Percentiles rank a stretch among this genome's conserved stretches.
Evolutionary conservation across 1,140 invertebrate genomes (phyloP).

Genomic region (Drosophila tani): DNA sequence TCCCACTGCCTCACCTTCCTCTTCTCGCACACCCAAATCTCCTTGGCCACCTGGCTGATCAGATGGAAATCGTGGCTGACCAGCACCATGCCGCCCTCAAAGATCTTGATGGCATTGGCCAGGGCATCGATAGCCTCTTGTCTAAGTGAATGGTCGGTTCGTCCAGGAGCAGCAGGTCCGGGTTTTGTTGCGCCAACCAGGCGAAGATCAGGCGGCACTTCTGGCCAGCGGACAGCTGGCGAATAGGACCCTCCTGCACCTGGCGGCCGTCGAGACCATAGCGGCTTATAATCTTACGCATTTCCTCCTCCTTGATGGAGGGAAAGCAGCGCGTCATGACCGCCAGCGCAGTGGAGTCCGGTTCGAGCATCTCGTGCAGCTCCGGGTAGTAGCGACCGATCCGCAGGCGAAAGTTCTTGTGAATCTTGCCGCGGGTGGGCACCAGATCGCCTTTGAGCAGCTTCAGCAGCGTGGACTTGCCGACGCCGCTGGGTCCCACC

Average conservation of each 20-base stretch:
- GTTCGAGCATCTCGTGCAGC: conserved; percentile 97
- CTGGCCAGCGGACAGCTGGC: conserved; percentile 99
- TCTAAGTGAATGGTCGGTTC: conserved; percentile 99
- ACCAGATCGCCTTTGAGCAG: conserved; percentile 97
- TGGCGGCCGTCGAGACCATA: conserved; percentile 98
- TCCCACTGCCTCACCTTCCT: neutral
- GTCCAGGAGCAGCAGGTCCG: conserved; percentile 97
- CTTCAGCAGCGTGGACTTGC: conserved; percentile 99
- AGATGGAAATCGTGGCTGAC: conserved; percentile 99
- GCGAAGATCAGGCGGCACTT: conserved; percentile 99
- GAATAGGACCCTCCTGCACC: conserved; percentile 97
- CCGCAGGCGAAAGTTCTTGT: conserved; percentile 98
- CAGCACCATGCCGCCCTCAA: conserved; percentile 98
- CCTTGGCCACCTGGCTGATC: conserved; percentile 86
- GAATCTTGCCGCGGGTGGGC: conserved; percentile 97
- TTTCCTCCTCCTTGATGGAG: conserved; percentile 99
- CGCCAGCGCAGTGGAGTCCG: conserved; percentile 97
- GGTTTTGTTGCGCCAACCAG: conserved; percentile 97
- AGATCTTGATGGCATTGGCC: conserved; percentile 98
- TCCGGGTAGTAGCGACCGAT: conserved; percentile 99
- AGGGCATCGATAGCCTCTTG: conserved; percentile 99
- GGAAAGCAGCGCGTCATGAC: conserved; percentile 99
- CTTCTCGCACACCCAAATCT: conserved; percentile 6
- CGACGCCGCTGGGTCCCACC: conserved; percentile 99
- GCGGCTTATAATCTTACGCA: conserved; percentile 99